Evolutionary conservation across 2,113 vertebrate genomes (phyloP).

Genomic region (Larimichthys polyactis): DNA sequence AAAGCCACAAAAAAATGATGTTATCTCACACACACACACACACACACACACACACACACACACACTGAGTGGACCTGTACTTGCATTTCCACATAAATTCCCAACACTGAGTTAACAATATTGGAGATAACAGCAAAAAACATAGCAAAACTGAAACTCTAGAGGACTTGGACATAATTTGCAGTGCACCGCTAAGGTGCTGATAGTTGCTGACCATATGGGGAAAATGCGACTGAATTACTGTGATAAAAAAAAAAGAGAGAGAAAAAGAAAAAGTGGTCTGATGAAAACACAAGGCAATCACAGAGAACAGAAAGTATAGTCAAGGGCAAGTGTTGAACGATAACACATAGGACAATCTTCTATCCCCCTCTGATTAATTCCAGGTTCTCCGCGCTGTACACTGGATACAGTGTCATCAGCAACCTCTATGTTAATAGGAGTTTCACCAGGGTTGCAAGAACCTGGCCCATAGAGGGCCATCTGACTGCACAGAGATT

Average conservation of each 20-base stretch:
- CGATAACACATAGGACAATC: slow-evolving; percentile 66
- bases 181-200: slow-evolving; percentile 43
- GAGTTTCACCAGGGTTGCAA: slow-evolving; percentile 59
- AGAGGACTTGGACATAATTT: slow-evolving; percentile 50
- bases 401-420: slow-evolving; percentile 65
- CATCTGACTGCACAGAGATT: slow-evolving; percentile 49
- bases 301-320: slow-evolving; percentile 62
- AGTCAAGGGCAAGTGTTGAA: slow-evolving; percentile 68
- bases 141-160: slow-evolving; percentile 42
- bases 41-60: too few relatives aligned
- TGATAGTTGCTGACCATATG: slow-evolving; percentile 60
- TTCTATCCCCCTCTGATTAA: slow-evolving; percentile 78
- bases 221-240: slow-evolving; percentile 65
- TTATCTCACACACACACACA: neutral
- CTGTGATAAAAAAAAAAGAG: slow-evolving; percentile 71
- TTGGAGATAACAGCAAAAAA: slow-evolving; percentile 43
- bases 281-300: slow-evolving; percentile 71
- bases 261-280: slow-evolving; percentile 39
- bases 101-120: slow-evolving; percentile 25
- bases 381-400: slow-evolving; percentile 60
- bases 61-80: neutral
- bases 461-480: slow-evolving; percentile 43
- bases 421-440: slow-evolving; percentile 72
- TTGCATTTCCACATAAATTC: slow-evolving; percentile 23
- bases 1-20: neutral